A percentile compares a stretch with the other conserved stretches of the same genome.
These are phyloP conservation scores for Netelia melanura DNA, from an alignment of 2,888 invertebrate genomes.

Conservation along the genomic window DNA sequence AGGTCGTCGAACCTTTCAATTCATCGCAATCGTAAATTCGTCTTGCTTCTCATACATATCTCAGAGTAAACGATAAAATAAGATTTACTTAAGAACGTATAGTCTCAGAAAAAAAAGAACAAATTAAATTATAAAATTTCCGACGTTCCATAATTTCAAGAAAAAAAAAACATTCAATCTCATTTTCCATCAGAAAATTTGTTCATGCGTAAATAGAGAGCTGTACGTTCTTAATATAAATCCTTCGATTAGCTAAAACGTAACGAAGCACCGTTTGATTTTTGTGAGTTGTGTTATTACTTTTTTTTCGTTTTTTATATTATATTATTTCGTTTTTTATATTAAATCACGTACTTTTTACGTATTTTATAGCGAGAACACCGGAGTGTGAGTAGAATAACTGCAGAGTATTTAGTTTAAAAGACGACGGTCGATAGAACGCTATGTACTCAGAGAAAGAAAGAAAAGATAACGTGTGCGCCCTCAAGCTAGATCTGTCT, in stretches of 20 bases:
- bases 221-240: background rate
- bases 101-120: constrained; percentile 1
- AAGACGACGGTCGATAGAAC: constrained; percentile 20
- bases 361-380: constrained; percentile 15
- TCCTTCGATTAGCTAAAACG: constrained; percentile 11
- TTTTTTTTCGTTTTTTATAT: constrained; percentile 19
- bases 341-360: constrained; percentile 23
- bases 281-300: constrained; percentile 24
- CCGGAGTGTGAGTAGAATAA: constrained; percentile 48
- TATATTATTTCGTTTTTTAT: constrained; percentile 20
- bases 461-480: constrained; percentile 3
- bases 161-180: too few relatives aligned
- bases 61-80: constrained; percentile 1
- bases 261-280: constrained; percentile 60
- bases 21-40: constrained; percentile 18
- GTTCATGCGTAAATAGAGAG: background rate
- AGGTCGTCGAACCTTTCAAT: constrained; percentile 3
- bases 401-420: constrained; percentile 2
- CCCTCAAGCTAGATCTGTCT: constrained; percentile 24
- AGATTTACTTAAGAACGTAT: background rate
- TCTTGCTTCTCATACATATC: background rate
- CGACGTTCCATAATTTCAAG: background rate
- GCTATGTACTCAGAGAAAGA: constrained; percentile 13
- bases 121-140: background rate
- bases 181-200: background rate